Conservation (phyloP, 2,113 vertebrate genomes). For the Phrynosoma platyrhinos region DNA sequence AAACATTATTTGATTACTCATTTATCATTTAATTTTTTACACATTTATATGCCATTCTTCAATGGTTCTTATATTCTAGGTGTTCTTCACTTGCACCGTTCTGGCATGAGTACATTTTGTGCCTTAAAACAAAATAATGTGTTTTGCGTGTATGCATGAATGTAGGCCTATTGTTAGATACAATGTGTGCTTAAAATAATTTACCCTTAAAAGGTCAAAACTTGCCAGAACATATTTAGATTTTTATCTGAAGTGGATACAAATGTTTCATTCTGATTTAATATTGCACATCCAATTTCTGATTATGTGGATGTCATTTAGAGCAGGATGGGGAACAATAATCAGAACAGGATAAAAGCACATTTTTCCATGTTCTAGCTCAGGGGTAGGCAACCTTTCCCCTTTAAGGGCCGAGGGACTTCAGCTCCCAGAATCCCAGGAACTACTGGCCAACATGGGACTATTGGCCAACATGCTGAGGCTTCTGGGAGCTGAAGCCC, state of each 20-base stretch:
- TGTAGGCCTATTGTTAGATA: constrained; percentile 23
- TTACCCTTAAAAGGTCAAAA: constrained; percentile 31
- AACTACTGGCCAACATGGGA: no score
- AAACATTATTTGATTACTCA: constrained; percentile 56
- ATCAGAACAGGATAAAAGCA: constrained; percentile 1
- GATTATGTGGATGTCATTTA: constrained; percentile 55
- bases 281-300: constrained; percentile 56
- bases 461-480: no score
- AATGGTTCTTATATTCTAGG: constrained; percentile 1
- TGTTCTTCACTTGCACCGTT: constrained; percentile 12
- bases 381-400: no score
- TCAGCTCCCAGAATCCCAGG: no score
- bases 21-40: constrained; percentile 39
- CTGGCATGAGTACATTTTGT: background rate
- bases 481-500: no score
- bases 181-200: constrained; percentile 57
- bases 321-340: constrained; percentile 38
- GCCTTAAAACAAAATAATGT: constrained; percentile 41
- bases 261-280: constrained; percentile 36
- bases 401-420: no score
- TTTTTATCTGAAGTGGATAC: constrained; percentile 52
- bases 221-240: constrained; percentile 36
- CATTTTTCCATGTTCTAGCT: background rate
- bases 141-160: constrained; percentile 41
- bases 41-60: background rate